Percentiles rank a stretch among this genome's conserved stretches.
Conservation (phyloP, 2,113 vertebrate species). For the Scolopax mira region DNA sequence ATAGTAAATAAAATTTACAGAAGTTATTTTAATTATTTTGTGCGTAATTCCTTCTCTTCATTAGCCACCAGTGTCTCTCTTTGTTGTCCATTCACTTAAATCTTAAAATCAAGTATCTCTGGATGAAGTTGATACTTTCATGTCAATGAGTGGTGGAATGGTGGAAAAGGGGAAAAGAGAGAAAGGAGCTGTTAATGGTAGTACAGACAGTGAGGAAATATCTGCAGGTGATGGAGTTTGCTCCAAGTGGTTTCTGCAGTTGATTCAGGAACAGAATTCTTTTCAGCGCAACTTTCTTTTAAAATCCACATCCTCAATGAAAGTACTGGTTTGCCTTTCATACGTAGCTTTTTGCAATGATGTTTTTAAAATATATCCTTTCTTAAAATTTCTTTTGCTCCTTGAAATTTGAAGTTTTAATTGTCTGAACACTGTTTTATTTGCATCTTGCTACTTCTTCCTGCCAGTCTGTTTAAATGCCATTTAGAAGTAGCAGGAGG, state of each 20-base stretch:
- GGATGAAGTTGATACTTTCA: not conserved
- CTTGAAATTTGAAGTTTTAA: not conserved
- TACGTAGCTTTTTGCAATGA: not conserved
- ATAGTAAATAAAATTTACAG: not conserved
- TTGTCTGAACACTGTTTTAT: not conserved
- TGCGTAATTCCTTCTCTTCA: not conserved
- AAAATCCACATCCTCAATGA: not conserved
- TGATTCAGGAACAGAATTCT: not conserved
- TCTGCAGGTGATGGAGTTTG: not conserved
- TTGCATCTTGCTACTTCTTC: not conserved
- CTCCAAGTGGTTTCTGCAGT: not conserved
- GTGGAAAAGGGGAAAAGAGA: not conserved
- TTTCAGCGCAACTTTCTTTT: not conserved
- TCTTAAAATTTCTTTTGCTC: not conserved
- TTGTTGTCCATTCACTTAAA: not conserved
- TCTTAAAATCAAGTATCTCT: not conserved
- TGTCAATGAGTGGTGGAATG: not conserved
- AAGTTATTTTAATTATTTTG: not conserved
- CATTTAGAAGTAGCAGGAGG: not conserved
- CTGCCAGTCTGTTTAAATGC: not conserved
- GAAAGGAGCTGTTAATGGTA: not conserved
- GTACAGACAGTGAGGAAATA: not conserved
- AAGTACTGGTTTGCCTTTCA: not conserved
- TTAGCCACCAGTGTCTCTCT: not conserved
- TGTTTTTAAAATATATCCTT: not conserved